Evolutionary conservation across 2,888 invertebrate genomes (phyloP).

Genomic region (Scelioninae gen. 2): DNA sequence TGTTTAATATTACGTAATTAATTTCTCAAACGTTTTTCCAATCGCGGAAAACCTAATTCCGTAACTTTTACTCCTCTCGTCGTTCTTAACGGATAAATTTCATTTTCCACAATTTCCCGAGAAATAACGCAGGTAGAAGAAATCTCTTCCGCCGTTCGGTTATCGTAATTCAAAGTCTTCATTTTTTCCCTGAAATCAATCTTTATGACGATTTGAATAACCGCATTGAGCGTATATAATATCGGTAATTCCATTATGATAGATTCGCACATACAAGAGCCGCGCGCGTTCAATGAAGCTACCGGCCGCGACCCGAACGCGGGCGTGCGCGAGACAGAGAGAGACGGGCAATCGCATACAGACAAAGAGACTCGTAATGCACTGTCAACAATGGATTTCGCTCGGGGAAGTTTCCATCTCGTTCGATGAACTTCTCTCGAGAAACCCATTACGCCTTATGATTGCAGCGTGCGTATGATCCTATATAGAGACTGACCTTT

Average conservation of each 20-base stretch:
- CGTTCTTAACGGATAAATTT: too few species aligned
- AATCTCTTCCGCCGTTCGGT: neutral
- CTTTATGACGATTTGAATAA: slow-evolving; percentile 42
- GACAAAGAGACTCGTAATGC: slow-evolving; percentile 36
- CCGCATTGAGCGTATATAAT: slow-evolving; percentile 39
- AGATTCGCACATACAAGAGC: slow-evolving; percentile 34
- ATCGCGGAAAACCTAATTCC: too few species aligned
- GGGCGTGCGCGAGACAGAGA: neutral
- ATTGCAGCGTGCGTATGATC: slow-evolving; percentile 45
- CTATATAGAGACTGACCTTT: slow-evolving; percentile 36
- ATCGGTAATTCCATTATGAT: slow-evolving; percentile 48
- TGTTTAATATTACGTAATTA: too few species aligned
- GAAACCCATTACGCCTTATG: slow-evolving; percentile 45
- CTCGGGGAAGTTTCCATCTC: slow-evolving; percentile 46
- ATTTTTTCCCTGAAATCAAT: slow-evolving; percentile 11
- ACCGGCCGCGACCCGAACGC: neutral
- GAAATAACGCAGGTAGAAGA: too few species aligned
- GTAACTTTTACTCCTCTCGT: too few species aligned
- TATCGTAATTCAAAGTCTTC: slow-evolving; percentile 13
- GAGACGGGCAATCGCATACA: slow-evolving; percentile 7
- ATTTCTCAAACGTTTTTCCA: too few species aligned
- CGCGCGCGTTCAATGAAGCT: slow-evolving; percentile 16
- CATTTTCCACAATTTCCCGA: too few species aligned
- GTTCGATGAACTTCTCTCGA: slow-evolving; percentile 48
- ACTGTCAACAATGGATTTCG: slow-evolving; percentile 52